Base-by-base conservation (phyloP, 2,797 vertebrate genomes). In the Champsocephalus gunnari region DNA sequence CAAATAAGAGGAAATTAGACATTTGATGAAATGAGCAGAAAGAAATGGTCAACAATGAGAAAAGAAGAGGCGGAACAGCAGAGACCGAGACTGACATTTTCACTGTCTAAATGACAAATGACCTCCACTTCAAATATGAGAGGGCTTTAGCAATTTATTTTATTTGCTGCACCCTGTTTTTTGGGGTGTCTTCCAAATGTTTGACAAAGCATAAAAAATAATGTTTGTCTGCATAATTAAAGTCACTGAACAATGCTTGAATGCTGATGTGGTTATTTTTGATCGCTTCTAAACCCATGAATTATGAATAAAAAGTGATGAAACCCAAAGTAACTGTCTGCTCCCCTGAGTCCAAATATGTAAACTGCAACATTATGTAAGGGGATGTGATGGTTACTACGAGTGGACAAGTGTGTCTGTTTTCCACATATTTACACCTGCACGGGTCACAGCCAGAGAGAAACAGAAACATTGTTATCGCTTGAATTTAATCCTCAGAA, bases 221-320 rank as follows among this genome's bases (percentile, higher is more conserved):
- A 83, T 87, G 77, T 90, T 83, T 88, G 79, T 87, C 75, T 84
- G 75, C 60, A 5, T 66, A 72, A 75, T 85, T 75, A 71, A 76
- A 87, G 87, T 83, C 67, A 82, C 63, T 78, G 79, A 83, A 79
- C 41, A 77, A 84, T 69, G 82, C 84, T 90, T 82, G 83, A 88
- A 91, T 91, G 86, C 84, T 87, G 85, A 89, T 89, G 79, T 88
- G 77, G 76, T 79, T 87, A 87, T 88, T 91, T 90, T 9, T 82
- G 65, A 81, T 81, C 3, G 50, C 79, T 77, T 75, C 79, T 78
- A 85, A 86, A 87, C 69, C 56, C 59, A 86, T 90, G 82, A 87
- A 92, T 87, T 89, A 85, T 90, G 81, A 90, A 85, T 88, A 88
- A 86, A 87, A 89, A 83, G 79, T 92, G 87, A 92, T 89, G 91